Evolutionary conservation across 1,140 invertebrate genomes (phyloP).

Genomic region (Caligus rogercresseyi): DNA sequence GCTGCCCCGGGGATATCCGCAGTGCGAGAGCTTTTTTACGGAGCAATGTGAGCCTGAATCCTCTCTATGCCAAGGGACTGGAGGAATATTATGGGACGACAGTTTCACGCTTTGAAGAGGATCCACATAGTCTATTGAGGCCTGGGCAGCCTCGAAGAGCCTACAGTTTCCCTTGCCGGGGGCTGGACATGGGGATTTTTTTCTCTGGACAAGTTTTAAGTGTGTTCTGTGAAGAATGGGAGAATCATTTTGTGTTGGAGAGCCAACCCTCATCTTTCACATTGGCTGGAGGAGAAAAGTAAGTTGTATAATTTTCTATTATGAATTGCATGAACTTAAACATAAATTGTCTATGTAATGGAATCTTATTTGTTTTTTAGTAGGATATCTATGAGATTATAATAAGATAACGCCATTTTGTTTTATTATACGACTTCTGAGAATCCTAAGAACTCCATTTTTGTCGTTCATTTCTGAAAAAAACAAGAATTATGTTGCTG

Average conservation of each 20-base stretch:
- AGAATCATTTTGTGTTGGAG: background rate
- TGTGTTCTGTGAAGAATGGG: background rate
- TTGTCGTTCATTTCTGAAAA: too few species aligned
- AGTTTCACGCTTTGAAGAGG: background rate
- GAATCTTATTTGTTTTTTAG: too few species aligned
- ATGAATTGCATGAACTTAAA: too few species aligned
- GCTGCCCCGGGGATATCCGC: background rate
- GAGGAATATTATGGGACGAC: background rate
- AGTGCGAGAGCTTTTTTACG: background rate
- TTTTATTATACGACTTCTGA: too few species aligned
- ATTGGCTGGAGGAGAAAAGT: background rate
- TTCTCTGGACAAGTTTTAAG: background rate
- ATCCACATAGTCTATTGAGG: background rate
- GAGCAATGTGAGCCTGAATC: background rate
- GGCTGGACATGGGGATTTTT: background rate
- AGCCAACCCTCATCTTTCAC: background rate
- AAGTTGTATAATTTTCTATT: too few species aligned
- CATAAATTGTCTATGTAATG: too few species aligned
- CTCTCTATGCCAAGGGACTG: background rate
- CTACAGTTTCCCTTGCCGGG: background rate
- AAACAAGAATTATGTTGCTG: too few species aligned
- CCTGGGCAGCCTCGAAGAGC: too few species aligned
- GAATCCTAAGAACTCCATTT: too few species aligned
- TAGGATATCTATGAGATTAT: too few species aligned
- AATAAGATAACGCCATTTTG: too few species aligned